Base-by-base conservation (phyloP, 2,888 invertebrate species). In the Operophtera brumata region DNA sequence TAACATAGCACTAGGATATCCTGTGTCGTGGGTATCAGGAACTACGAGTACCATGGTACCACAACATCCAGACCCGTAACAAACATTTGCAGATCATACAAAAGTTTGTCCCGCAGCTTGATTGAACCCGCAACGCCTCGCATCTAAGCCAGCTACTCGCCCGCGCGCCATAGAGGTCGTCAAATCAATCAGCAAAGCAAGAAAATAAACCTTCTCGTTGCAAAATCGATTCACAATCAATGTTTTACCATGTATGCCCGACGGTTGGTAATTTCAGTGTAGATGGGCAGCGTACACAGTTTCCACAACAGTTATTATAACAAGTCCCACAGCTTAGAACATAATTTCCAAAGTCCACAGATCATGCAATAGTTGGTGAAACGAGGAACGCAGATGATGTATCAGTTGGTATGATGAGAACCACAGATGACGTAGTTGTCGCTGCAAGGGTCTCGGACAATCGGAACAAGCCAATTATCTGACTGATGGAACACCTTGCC, bases 401-500 rank as follows among this genome's bases (percentile, higher is more conserved):
- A 14, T n/a, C 14, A 52, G 52, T 47, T 36, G 6, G 20, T 47
- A 30, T 36, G 43, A n/a, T 3, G 20, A 32, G 1, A 28, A 36
- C 30, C 44, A 45, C 54, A 54, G 45, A 48, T 45, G 47, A 54
- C 52, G 58, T 49, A 59, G 57, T 34, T 48, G 48, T 43, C 10
- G 37, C 11, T 40, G 35, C 10, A 56, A 60, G 65, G 68, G 66
- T 44, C 63, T 63, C 61, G 62, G 54, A 70, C 81, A 83, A 83
- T 84, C 85, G 85, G 85, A 84, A 84, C 77, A 62, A 66, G 66
- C 71, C 86, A 81, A 86, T 86, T 86, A 86, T 71, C 60, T 56
- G 64, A 59, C 70, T 78, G 80, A 83, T 79, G 74, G 79, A 80
- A 84, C 86, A 83, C 85, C 85, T 85, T 86, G 82, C 83, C 67